Evolutionary conservation across 2,888 invertebrate genomes (phyloP).

Genomic region (Drosophila tanythrix): DNA sequence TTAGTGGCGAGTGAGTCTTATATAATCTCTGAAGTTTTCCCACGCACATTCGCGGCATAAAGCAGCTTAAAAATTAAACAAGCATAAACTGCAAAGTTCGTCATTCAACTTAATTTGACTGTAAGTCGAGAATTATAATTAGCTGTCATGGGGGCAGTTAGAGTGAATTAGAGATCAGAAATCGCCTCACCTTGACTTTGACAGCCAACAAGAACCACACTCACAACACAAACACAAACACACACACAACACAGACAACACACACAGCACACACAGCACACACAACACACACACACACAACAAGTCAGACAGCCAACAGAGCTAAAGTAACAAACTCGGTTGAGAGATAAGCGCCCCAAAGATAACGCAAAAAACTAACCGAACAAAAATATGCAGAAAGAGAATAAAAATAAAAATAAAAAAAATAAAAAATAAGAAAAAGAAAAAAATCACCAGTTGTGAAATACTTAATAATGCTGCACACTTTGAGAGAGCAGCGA

Average conservation of each 20-base stretch:
- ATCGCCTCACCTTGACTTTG: conserved; percentile 78
- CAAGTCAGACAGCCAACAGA: conserved; percentile 22
- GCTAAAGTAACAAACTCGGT: conserved; percentile 52
- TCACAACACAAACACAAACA: background rate
- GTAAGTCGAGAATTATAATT: conserved; percentile 67
- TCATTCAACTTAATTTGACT: conserved; percentile 69
- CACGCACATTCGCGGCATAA: conserved; percentile 63
- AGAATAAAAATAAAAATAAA: conserved; percentile 1
- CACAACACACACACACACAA: conserved; percentile 3
- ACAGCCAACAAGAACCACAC: conserved; percentile 30
- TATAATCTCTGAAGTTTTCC: conserved; percentile 58
- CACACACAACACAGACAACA: background rate
- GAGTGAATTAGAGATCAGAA: conserved; percentile 39
- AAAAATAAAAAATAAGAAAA: background rate
- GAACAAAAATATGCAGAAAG: conserved; percentile 45
- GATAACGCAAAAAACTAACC: conserved; percentile 61
- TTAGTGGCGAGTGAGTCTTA: conserved; percentile 42
- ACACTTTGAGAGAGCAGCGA: conserved; percentile 26
- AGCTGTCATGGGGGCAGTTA: conserved; percentile 56
- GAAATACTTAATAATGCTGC: conserved; percentile 35
- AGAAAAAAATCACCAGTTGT: conserved; percentile 11
- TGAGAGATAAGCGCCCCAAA: conserved; percentile 61
- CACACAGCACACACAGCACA: background rate
- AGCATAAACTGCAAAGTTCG: conserved; percentile 27
- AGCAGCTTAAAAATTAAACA: conserved; percentile 49